Evolutionary conservation across 2,888 invertebrate species (phyloP), one percentile per base, ranked within the genome.

Genomic region (Scaptomyza tumidula): DNA sequence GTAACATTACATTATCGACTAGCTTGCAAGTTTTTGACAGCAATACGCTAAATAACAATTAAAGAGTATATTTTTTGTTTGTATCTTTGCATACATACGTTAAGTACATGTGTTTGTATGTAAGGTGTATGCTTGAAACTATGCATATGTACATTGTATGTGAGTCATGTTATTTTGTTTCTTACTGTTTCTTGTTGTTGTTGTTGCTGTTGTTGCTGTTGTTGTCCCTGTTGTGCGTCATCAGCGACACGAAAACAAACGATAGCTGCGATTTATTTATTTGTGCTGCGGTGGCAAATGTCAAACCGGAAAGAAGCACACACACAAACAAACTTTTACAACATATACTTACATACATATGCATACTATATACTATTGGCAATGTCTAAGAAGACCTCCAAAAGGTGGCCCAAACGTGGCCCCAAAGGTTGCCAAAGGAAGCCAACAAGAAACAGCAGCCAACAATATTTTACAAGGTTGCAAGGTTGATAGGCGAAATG

Each of bases 191-290:
- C 19, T 43, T 13, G 33, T 19, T 50, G 45, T 33, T 58, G 54
- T 16, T 27, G 19, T 33, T 27, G 19, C 29, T 27, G 14, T 19
- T 39, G 48, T 27, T 56, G 48, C 27, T 46, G 33, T 58, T 55
- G 56, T 41, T 49, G 60, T 61, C 10, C 44, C 58, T 54, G 62
- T 77, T 54, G 62, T 77, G 78, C 74, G 66, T 75, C 71, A 76
- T 33, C 70, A 62, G 56, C 41, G 33, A 63, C 57, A 77, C 48
- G 57, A 76, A 54, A 55, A 55, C 43, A 59, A 61, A 52, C 54
- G 78, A 78, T 76, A 78, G 53, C 66, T 56, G 65, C 62, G 63
- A 78, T 71, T 75, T 75, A 75, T 71, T 71, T 79, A 50, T 78
- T 78, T 78, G 54, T 59, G 62, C 67, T 72, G 65, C 70, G 58